Percentiles rank a stretch among this genome's conserved stretches.
Evolutionary conservation across 1,140 invertebrate species (phyloP).

Genomic region (Oedothorax gibbosus): DNA sequence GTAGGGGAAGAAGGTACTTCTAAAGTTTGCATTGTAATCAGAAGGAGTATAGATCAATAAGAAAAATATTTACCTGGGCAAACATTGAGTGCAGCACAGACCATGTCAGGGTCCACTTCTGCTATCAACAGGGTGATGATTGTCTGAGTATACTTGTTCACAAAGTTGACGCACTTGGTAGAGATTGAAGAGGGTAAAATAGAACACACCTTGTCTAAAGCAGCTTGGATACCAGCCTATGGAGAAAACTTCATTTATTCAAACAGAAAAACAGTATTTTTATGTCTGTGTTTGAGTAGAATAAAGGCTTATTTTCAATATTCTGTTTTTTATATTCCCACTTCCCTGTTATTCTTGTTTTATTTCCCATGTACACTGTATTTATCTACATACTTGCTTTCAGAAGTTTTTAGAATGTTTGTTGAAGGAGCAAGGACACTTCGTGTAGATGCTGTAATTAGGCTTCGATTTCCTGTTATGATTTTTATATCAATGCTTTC

Average conservation of each 20-base stretch:
- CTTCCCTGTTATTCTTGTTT: too few relatives aligned
- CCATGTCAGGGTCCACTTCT: conserved; percentile 77
- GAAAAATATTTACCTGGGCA: conserved; percentile 69
- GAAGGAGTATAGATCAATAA: conserved; percentile 64
- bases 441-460: too few relatives aligned
- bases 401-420: too few relatives aligned
- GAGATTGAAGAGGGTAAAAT: conserved; percentile 77
- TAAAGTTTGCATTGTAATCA: too few relatives aligned
- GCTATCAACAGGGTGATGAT: conserved; percentile 80
- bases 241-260: conserved; percentile 60
- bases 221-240: conserved; percentile 79
- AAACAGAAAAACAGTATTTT: not conserved
- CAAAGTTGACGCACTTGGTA: conserved; percentile 80
- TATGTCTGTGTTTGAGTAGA: not conserved
- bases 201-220: conserved; percentile 79
- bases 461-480: too few relatives aligned
- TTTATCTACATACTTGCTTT: too few relatives aligned
- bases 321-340: too few relatives aligned
- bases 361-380: too few relatives aligned
- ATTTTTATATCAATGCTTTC: too few relatives aligned
- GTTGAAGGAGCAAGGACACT: too few relatives aligned
- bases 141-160: conserved; percentile 81
- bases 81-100: conserved; percentile 79
- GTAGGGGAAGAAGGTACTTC: too few relatives aligned
- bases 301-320: not conserved